These are phyloP conservation scores for Anoura caudifer DNA, from an alignment of 2,113 vertebrate genomes.

Conservation along the genomic window DNA sequence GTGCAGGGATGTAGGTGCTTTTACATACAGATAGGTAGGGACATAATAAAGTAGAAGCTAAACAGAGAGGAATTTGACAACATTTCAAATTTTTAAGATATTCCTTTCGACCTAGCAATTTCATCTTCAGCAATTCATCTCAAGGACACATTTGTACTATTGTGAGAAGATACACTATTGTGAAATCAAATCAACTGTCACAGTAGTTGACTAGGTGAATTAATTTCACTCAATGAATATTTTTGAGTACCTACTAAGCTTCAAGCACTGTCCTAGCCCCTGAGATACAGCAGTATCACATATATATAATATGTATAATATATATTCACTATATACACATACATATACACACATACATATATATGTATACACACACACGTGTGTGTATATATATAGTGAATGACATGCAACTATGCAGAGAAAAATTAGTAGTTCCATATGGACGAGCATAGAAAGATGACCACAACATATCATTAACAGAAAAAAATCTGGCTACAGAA, in stretches of 20 bases:
- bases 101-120: not conserved
- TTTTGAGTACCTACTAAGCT: not conserved
- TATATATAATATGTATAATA: not conserved
- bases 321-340: no score
- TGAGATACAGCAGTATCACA: not conserved
- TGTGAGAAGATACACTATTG: not conserved
- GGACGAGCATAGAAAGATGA: not conserved
- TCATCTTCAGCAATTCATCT: not conserved
- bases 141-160: not conserved
- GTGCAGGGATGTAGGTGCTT: not conserved
- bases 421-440: not conserved
- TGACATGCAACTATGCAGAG: not conserved
- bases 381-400: not conserved
- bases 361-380: no score
- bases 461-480: not conserved
- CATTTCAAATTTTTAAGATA: not conserved
- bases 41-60: not conserved
- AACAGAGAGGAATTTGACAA: not conserved
- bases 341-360: no score
- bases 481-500: not conserved
- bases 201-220: not conserved
- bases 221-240: not conserved
- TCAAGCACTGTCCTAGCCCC: not conserved
- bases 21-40: not conserved
- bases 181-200: not conserved